Evolutionary conservation across 2,113 vertebrate species (phyloP).

Genomic region (Meleagris gallopavo): DNA sequence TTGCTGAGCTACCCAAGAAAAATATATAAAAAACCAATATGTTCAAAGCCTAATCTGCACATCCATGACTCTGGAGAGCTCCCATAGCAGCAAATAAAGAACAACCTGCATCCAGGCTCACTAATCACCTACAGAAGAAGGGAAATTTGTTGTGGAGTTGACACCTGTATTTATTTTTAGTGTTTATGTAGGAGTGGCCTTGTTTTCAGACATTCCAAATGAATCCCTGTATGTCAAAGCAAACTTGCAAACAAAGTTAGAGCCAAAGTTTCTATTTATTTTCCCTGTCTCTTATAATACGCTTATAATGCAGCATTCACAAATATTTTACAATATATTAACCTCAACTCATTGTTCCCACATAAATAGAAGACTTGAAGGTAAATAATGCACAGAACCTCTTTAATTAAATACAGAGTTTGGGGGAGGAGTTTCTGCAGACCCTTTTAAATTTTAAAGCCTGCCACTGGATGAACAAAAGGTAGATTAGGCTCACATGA

Average conservation of each 20-base stretch:
- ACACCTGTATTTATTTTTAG: constrained; percentile 15
- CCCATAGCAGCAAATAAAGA: background rate
- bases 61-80: background rate
- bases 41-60: background rate
- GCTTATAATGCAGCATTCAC: background rate
- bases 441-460: constrained; percentile 66
- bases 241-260: background rate
- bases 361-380: constrained; percentile 35
- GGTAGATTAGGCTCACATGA: constrained; percentile 73
- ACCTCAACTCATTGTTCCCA: background rate
- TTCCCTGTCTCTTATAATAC: background rate
- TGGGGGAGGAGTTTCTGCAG: constrained; percentile 49
- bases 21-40: background rate
- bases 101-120: background rate
- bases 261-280: background rate
- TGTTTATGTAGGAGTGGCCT: background rate
- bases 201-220: background rate
- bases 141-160: background rate
- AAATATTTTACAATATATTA: constrained; percentile 29
- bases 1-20: background rate
- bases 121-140: background rate
- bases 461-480: constrained; percentile 70
- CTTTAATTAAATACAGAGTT: constrained; percentile 66
- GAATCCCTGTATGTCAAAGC: background rate
- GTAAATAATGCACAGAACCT: constrained; percentile 60